phyloP scores from a whole-genome alignment of 2,888 invertebrate genomes.

The Trissoscelio sp. region DNA sequence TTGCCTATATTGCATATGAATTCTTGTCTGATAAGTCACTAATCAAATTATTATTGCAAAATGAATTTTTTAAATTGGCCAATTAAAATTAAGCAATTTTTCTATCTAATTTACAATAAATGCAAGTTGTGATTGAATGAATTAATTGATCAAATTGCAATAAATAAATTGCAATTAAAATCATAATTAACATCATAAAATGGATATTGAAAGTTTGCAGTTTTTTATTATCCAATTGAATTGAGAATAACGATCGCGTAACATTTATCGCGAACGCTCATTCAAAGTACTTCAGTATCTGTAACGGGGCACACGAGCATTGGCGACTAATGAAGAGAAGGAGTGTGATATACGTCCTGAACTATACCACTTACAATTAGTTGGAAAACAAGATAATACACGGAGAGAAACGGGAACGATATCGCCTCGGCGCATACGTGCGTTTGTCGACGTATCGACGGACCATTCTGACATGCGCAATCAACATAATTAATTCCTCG shows the following conservation, averaged over 20 bases:
- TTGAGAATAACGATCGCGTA: constrained; percentile 48
- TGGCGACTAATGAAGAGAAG: constrained; percentile 60
- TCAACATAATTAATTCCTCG: constrained; percentile 79
- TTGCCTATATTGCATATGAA: too few relatives aligned
- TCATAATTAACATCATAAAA: too few relatives aligned
- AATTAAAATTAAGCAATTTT: too few relatives aligned
- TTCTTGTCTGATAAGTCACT: too few relatives aligned
- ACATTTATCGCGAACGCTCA: constrained; percentile 40
- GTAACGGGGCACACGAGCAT: constrained; percentile 39
- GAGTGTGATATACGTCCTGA: constrained; percentile 71
- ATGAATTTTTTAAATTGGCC: too few relatives aligned
- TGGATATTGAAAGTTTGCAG: too few relatives aligned
- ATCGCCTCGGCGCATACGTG: constrained; percentile 50
- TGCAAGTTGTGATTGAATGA: too few relatives aligned
- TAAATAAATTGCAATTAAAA: too few relatives aligned
- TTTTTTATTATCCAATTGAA: constrained; percentile 37
- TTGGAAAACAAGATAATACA: constrained; percentile 80
- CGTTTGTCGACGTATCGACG: constrained; percentile 63
- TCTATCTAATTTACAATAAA: too few relatives aligned
- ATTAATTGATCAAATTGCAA: too few relatives aligned
- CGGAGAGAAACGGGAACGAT: constrained; percentile 64
- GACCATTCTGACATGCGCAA: constrained; percentile 69
- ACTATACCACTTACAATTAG: constrained; percentile 81
- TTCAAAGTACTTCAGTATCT: constrained; percentile 46
- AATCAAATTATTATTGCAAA: too few relatives aligned